Evolutionary conservation across 2,888 invertebrate genomes (phyloP), one percentile per base, ranked within the genome.

Genomic region (Teleiodes luculella): DNA sequence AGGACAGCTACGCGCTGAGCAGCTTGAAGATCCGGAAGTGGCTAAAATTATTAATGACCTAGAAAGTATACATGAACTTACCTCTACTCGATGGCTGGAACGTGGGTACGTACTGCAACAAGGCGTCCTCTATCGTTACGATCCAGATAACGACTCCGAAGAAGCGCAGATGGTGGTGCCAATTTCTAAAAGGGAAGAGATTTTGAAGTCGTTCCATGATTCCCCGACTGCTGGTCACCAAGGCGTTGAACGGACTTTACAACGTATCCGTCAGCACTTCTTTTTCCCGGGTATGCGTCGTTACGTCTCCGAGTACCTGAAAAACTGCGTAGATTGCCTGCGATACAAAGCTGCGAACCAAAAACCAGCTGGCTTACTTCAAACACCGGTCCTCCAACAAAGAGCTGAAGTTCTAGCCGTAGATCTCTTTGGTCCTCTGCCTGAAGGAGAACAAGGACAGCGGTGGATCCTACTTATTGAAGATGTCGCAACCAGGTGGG

Each of bases 41-140:
- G 10, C 37, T 3, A 61, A 63, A 28, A 63, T 68, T 18, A 58
- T 66, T 18, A 24, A 54, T 2, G 65, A 59, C 7, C 39, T 66
- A 4, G 66, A 66, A 56, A 20, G 24, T 36, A 13, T n/a, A 4
- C 47, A 58, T 10, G 14, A 46, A 4, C 3, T 37, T 13, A n/a
- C 30, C 8, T 36, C 33, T 14, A 1, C 8, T 0, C 41, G 41
- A 7, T 41, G 41, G 41, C 11, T 18, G 5, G 41, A 51, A 3
- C 51, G 51, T 16, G 47, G 31, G 1, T 47, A 31, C 35, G 8
- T 48, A 6, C 24, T 37, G 50, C 2, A 11, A 5, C 50, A 37
- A 28, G 50, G 50, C n/a, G 50, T 50, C 3, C 14, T 50, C 3
- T 50, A 28, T 36, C 36, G 37, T 8, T 37, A 13, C 7, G 37